These are phyloP conservation scores for Pherbina coryleti DNA, from an alignment of 2,888 invertebrate genomes.

Conservation along the genomic window DNA sequence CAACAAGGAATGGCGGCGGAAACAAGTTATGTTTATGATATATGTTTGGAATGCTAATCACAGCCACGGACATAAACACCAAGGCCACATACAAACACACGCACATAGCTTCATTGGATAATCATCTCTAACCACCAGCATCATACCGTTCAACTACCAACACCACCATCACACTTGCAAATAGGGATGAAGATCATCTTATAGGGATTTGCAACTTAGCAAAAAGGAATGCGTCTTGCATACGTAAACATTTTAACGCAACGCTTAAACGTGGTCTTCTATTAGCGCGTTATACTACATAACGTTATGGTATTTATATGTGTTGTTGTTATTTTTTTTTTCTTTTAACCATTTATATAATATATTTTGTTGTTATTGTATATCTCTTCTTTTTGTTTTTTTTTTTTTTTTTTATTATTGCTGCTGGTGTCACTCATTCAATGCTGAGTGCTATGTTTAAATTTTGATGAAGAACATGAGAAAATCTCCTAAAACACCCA, in stretches of 20 bases:
- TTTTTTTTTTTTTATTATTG: too few species aligned
- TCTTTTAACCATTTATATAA: too few species aligned
- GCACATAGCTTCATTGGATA: conserved; percentile 21
- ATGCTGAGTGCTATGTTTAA: too few species aligned
- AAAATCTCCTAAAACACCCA: too few species aligned
- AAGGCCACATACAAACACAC: conserved; percentile 27
- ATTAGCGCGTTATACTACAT: too few species aligned
- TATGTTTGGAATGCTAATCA: conserved; percentile 64
- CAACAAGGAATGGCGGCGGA: conserved; percentile 49
- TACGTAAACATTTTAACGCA: conserved; percentile 57
- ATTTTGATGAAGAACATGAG: too few species aligned
- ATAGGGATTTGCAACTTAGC: conserved; percentile 68
- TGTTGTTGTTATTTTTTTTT: too few species aligned
- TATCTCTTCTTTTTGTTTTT: too few species aligned
- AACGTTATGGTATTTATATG: too few species aligned
- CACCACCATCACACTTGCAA: conserved; percentile 55
- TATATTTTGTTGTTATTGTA: too few species aligned
- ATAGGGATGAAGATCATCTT: conserved; percentile 63
- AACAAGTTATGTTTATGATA: conserved; percentile 61
- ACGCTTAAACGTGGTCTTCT: neutral
- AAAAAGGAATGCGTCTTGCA: conserved; percentile 61
- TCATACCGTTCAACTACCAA: too few species aligned
- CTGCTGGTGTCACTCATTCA: too few species aligned
- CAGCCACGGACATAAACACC: conserved; percentile 46
- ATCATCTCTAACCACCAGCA: conserved; percentile 50